These are phyloP conservation scores for Picus viridis DNA, from an alignment of 2,797 vertebrate genomes.

Conservation along the genomic window DNA sequence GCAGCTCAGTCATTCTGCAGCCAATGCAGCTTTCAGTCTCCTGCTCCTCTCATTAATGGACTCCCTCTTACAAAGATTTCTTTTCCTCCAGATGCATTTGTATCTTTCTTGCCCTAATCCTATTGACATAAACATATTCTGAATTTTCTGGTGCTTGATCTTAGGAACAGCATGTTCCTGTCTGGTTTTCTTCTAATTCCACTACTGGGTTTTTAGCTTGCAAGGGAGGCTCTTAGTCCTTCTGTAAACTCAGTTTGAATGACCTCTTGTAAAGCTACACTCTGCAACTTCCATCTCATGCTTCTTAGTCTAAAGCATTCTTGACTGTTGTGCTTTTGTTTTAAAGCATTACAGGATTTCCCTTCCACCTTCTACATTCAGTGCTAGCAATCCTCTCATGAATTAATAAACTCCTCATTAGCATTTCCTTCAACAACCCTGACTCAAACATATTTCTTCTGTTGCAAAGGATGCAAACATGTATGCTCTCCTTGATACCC, in stretches of 20 bases:
- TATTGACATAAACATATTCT: conserved; percentile 30
- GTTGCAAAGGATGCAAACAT: background rate
- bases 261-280: conserved; percentile 10
- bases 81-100: conserved; percentile 21
- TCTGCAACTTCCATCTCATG: background rate
- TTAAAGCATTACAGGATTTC: background rate
- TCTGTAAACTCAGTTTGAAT: conserved; percentile 12
- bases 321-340: background rate
- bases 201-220: background rate
- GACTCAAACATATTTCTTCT: background rate
- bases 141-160: conserved; percentile 40
- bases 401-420: background rate
- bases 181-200: conserved; percentile 34
- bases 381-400: background rate
- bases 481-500: background rate
- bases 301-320: background rate
- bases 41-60: background rate
- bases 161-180: conserved; percentile 31
- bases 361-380: background rate
- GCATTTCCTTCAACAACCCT: background rate
- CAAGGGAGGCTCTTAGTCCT: background rate
- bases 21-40: background rate
- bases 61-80: conserved; percentile 10
- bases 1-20: background rate
- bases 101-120: conserved; percentile 10